A percentile compares a stretch with the other conserved stretches of the same genome.
phyloP scores from a whole-genome alignment of 2,888 invertebrate species.

The Coenonympha glycerion region DNA sequence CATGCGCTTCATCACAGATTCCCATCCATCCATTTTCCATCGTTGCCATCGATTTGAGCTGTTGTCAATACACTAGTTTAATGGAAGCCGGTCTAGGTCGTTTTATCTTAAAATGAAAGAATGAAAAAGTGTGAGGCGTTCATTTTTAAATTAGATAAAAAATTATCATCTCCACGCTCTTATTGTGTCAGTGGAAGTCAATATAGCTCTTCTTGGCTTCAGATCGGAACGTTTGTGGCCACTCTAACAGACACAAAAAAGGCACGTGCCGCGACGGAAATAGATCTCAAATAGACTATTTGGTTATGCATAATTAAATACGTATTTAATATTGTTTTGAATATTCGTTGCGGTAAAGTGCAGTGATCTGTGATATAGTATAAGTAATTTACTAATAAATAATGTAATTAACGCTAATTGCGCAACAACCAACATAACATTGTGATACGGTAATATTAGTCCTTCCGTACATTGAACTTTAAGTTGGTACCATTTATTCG shows the following conservation, averaged over 20 bases:
- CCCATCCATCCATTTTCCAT: too few relatives aligned
- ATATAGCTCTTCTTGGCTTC: constrained; percentile 50
- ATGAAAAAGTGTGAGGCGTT: too few relatives aligned
- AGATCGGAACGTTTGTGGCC: constrained; percentile 31
- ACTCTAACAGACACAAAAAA: constrained; percentile 35
- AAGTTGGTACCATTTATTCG: too few relatives aligned
- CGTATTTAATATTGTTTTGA: constrained; percentile 1
- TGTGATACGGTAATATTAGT: background rate
- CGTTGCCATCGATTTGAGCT: too few relatives aligned
- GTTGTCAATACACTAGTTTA: too few relatives aligned
- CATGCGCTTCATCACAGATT: too few relatives aligned
- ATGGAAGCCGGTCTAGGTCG: too few relatives aligned
- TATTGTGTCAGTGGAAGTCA: too few relatives aligned
- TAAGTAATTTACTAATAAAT: background rate
- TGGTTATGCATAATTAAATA: constrained; percentile 11
- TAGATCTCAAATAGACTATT: constrained; percentile 21
- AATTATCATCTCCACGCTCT: too few relatives aligned
- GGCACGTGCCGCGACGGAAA: constrained; percentile 45
- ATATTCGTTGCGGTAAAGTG: constrained; percentile 6
- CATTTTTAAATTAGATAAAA: too few relatives aligned
- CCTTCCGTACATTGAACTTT: too few relatives aligned
- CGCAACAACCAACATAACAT: background rate
- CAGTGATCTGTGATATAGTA: background rate
- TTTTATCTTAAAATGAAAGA: too few relatives aligned
- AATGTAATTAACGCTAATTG: background rate